phyloP scores from a whole-genome alignment of 2,113 vertebrate genomes.

The Psilopsiagon aymara region DNA sequence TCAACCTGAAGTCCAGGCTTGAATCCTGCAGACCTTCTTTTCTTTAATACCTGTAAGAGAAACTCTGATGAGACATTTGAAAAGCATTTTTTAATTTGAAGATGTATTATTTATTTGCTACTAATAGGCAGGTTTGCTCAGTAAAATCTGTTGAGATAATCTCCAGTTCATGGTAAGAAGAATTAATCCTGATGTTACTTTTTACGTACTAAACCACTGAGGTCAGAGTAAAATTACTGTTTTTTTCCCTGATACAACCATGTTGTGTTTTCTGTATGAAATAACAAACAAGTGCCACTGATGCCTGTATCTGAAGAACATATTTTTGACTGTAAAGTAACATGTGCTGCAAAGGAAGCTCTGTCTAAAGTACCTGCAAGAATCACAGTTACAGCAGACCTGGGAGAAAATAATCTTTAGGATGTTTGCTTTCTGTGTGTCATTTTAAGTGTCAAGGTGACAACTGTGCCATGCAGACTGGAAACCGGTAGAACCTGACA shows the following conservation, averaged over 20 bases:
- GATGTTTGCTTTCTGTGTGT: rapidly evolving
- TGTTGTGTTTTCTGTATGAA: background rate
- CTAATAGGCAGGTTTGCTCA: background rate
- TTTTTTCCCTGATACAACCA: background rate
- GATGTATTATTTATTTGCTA: background rate
- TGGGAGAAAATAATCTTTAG: background rate
- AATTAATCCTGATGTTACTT: background rate
- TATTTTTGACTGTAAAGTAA: background rate
- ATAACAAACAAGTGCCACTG: background rate
- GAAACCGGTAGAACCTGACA: background rate
- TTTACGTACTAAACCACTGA: background rate
- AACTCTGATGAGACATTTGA: background rate
- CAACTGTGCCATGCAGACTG: background rate
- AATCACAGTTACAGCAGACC: background rate
- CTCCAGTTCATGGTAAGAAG: background rate
- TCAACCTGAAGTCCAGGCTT: background rate
- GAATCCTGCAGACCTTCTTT: background rate
- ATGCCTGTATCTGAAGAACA: background rate
- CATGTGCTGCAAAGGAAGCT: background rate
- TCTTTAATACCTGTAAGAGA: constrained; percentile 64
- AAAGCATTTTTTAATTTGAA: background rate
- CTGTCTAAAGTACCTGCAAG: no score
- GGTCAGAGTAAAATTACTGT: background rate
- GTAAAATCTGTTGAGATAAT: background rate
- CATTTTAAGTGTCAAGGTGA: background rate